A percentile compares a stretch with the other conserved stretches of the same genome.
These are phyloP conservation scores for Fragum sueziense DNA, from an alignment of 2,888 invertebrate species.

Conservation along the genomic window DNA sequence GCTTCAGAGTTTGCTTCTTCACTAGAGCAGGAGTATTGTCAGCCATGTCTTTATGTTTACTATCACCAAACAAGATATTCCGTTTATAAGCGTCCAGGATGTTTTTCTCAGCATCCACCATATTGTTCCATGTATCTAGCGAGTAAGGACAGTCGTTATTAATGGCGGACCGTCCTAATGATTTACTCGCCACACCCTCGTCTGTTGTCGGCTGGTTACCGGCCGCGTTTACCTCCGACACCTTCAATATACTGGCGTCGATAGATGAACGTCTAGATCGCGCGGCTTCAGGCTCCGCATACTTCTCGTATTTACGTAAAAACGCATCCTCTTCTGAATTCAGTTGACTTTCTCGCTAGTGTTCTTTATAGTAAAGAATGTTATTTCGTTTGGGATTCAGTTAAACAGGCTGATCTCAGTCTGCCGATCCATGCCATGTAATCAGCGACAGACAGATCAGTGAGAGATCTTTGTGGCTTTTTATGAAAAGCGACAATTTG, in stretches of 20 bases:
- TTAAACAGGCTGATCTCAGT: neutral
- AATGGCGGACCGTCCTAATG: conserved; percentile 26
- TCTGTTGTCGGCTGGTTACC: neutral
- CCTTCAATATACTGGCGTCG: conserved; percentile 25
- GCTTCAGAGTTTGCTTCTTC: conserved; percentile 27
- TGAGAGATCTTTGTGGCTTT: too few relatives aligned
- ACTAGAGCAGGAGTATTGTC: neutral
- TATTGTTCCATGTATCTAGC: conserved; percentile 37
- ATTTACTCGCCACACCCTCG: neutral
- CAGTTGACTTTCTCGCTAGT: conserved; percentile 20
- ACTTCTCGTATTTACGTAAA: conserved; percentile 46
- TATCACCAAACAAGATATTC: conserved; percentile 31
- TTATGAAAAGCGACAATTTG: too few relatives aligned
- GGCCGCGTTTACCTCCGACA: conserved; percentile 18
- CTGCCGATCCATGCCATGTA: neutral
- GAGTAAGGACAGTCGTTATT: conserved; percentile 44
- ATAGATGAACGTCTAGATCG: conserved; percentile 21
- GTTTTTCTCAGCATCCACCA: conserved; percentile 33
- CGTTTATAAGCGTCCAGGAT: conserved; percentile 40
- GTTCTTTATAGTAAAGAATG: conserved; percentile 13
- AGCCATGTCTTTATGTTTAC: neutral
- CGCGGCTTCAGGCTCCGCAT: neutral
- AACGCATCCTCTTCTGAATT: conserved; percentile 28
- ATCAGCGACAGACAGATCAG: neutral
- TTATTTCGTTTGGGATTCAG: neutral